Base-by-base conservation (phyloP, 2,888 invertebrate species). In the Atrina japonica region DNA sequence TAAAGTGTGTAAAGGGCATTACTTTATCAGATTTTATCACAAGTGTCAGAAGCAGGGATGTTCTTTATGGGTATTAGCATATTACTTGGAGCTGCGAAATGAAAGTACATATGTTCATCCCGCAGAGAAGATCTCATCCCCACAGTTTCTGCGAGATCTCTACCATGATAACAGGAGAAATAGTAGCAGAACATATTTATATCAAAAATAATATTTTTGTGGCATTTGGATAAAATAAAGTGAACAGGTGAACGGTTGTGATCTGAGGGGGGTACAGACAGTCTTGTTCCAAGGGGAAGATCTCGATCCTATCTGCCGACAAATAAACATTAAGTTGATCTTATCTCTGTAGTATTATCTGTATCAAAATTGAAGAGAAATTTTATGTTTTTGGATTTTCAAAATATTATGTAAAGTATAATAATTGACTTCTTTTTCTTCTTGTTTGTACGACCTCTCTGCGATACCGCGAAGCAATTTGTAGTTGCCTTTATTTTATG, bases 41-140 rank as follows among this genome's bases (percentile, higher is more conserved):
- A 55, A 53, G 18, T 29, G 52, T 47, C 43, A 53, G 47, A 60
- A 53, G 35, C 53, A 45, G 35, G 43, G 53, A 60, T 53, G 60
- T 65, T 70, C 49, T 60, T 70, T 52, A 65, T 60, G 60, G 60
- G 35, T 35, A 35, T 35, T 35, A 35, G 35, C 35, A 35, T 35
- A 35, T 35, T 35, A 35, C 6, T 35, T 35, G 35, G 56, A 40
- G 43, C 40, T 56, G 43, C 53, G 58, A 66, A 72, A 72, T 67
- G 71, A 72, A 72, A 72, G 71, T 72, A 67, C 71, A 66, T 52
- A 67, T 67, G 71, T 58, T 53, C 29, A n/a, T 35, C 71, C 56
- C 30, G 23, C 30, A 18, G 71, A 50, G 45, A 58, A 55, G 60
- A 60, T 66, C 61, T 47, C 18, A 18, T 43, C 30, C 49, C n/a